Conservation (phyloP, 2,797 vertebrate genomes). For the Cuniculus paca region DNA sequence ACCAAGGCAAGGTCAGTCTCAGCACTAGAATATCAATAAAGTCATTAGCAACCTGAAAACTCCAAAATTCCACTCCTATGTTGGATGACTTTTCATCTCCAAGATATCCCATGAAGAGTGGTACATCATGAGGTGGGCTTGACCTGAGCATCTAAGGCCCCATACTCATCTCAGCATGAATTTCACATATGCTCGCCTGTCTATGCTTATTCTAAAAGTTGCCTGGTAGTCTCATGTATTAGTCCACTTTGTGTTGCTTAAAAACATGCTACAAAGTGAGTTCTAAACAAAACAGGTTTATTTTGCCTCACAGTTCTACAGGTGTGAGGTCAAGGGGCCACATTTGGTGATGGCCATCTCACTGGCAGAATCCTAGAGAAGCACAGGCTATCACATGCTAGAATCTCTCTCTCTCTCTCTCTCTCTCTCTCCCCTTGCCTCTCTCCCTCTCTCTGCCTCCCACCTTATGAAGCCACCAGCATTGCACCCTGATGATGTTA, state of each 20-base stretch:
- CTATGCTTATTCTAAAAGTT: neutral
- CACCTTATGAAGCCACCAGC: neutral
- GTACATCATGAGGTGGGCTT: neutral
- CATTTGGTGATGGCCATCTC: neutral
- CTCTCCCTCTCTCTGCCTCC: neutral
- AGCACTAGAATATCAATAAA: neutral
- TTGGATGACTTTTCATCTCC: neutral
- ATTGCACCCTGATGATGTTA: neutral
- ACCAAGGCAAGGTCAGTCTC: neutral
- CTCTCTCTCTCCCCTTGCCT: neutral
- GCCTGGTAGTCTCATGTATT: fast-evolving
- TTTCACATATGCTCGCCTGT: neutral
- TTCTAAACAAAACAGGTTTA: neutral
- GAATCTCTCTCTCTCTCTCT: neutral
- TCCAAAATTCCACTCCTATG: neutral
- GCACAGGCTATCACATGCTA: neutral
- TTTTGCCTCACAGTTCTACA: neutral
- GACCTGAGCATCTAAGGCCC: neutral
- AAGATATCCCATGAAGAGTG: neutral
- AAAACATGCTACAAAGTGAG: neutral
- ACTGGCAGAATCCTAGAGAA: neutral
- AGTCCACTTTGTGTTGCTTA: neutral
- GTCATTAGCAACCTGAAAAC: neutral
- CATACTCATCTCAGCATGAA: fast-evolving
- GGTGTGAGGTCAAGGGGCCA: neutral